Evolutionary conservation across 2,113 vertebrate genomes (phyloP).

Genomic region (Ondatra zibethicus): DNA sequence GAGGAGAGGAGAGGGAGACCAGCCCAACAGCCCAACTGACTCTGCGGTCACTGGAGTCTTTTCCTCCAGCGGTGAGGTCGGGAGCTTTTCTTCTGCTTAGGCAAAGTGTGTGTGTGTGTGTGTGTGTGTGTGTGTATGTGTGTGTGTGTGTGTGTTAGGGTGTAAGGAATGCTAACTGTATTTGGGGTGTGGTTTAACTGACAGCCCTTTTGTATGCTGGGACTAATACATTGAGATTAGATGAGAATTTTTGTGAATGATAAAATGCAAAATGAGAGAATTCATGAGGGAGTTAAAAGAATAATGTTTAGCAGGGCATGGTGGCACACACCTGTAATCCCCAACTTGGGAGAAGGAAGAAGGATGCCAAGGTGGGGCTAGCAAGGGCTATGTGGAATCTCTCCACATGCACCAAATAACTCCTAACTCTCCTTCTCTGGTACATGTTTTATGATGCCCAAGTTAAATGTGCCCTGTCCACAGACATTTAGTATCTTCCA

Average conservation of each 20-base stretch:
- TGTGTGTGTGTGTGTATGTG: fast-evolving
- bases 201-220: not conserved
- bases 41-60: not conserved
- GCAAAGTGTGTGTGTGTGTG: not conserved
- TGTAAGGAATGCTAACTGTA: not conserved
- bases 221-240: not conserved
- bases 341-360: not conserved
- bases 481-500: not conserved
- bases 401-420: too few relatives aligned
- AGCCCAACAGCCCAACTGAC: not conserved
- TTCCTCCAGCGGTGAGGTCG: not conserved
- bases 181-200: not conserved
- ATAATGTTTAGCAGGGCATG: not conserved
- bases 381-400: not conserved
- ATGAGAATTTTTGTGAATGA: not conserved
- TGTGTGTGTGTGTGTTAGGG: not conserved
- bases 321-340: not conserved
- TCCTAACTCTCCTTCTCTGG: not conserved
- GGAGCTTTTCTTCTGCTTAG: not conserved
- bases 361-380: not conserved
- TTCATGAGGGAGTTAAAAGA: not conserved
- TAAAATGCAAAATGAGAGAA: not conserved
- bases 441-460: not conserved
- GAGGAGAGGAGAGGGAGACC: not conserved
- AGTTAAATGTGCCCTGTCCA: not conserved